A percentile compares a stretch with the other conserved stretches of the same genome.
These are phyloP conservation scores for Bujurquina vittata DNA, from an alignment of 2,113 vertebrate species.

Conservation along the genomic window DNA sequence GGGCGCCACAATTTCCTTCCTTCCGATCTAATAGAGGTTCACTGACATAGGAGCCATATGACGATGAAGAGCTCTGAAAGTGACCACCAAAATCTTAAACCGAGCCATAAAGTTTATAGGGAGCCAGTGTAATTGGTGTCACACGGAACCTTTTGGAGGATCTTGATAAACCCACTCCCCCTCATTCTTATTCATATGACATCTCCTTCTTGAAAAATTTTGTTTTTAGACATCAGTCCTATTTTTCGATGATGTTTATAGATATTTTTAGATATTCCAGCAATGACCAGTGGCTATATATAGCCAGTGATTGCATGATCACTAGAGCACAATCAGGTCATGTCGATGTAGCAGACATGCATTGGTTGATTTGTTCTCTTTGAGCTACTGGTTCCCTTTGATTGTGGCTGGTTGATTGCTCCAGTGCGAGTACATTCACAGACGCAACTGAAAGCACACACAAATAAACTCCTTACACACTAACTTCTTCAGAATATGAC, in stretches of 20 bases:
- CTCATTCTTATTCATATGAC: not conserved
- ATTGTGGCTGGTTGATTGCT: constrained; percentile 55
- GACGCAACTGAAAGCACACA: not conserved
- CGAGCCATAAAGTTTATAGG: not conserved
- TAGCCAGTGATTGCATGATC: constrained; percentile 53
- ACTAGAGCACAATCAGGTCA: constrained; percentile 49
- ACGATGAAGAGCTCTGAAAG: not conserved
- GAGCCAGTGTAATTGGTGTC: not conserved
- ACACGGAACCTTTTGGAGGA: not conserved
- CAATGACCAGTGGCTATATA: constrained; percentile 55
- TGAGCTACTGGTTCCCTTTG: constrained; percentile 48
- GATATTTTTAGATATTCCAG: constrained; percentile 51
- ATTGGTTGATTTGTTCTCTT: constrained; percentile 59
- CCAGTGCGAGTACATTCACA: not conserved
- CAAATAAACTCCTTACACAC: not conserved
- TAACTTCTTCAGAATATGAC: constrained; percentile 22
- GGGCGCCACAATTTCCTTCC: not conserved
- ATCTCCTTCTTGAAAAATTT: not conserved
- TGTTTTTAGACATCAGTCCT: not conserved
- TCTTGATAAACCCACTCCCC: not conserved
- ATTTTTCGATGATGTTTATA: constrained; percentile 17
- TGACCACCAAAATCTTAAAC: not conserved
- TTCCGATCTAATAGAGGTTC: not conserved
- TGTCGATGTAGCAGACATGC: not conserved
- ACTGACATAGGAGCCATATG: not conserved